Base-by-base conservation (phyloP, 2,113 vertebrate genomes). In the Blennius ocellaris region DNA sequence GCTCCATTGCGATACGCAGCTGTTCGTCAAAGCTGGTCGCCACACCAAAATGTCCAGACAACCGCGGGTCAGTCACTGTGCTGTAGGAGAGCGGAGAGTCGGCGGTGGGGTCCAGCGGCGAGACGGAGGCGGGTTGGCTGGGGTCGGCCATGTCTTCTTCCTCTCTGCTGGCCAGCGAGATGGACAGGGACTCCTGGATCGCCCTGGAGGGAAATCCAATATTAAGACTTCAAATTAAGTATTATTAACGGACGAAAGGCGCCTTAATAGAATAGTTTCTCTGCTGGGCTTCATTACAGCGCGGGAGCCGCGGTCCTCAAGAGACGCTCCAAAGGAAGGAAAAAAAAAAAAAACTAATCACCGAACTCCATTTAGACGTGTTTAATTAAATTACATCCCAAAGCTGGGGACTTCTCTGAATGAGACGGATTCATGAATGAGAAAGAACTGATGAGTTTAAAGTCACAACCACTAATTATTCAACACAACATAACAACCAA, bases 121-220 rank as follows among this genome's bases (percentile, higher is more conserved):
- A 89, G 0, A 81, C 72, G 0, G 74, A 80, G 7, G 85, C 64
- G 14, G 81, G 79, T 50, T 62, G 90, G 58, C 57, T 80, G 50
- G 84, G 77, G 44, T 90, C 90, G 0, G 86, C 56, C 5, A 56
- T 15, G 54, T 91, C 90, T 1, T 89, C 89, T 37, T 67, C 86
- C 63, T 92, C 91, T 63, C 87, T 88, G 62, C 69, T 85, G 53
- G 72, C 78, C 87, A 94, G 58, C 0, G 93, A 93, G 71, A 97
- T 92, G 75, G 94, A 93, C 81, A 96, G 91, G 70, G 96, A 97
- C 90, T 97, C 96, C 88, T 97, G 96, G 80, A 98, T 96, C 0
- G 96, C 96, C 82, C 97, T 98, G 66, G 57, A 59, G 57, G 30
- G 47, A 37, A 68, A 7, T 1, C 52, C 8, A 36, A 45, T 9